Base-by-base conservation (phyloP, 2,113 vertebrate genomes). In the Paraplagusia blochii region DNA sequence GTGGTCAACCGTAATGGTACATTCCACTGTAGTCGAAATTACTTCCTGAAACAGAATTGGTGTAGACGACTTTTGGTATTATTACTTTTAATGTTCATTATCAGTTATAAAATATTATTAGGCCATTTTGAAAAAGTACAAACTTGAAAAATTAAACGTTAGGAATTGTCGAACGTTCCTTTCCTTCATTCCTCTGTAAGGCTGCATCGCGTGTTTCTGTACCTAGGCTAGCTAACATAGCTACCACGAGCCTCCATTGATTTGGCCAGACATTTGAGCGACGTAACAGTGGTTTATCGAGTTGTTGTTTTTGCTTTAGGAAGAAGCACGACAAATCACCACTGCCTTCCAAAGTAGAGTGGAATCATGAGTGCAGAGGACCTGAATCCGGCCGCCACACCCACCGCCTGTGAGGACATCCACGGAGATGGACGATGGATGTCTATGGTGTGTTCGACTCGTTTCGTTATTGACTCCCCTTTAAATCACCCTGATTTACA, bases 381-480 rank as follows among this genome's bases (percentile, higher is more conserved):
- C 22, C 60, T 63, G 60, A 96, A 96, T 67, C 93, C 93, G 16
- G 94, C 94, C 72, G 92, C 92, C 85, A 90, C 85, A 69, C 92
- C 94, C 67, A 91, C 90, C 17, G 79, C 91, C 13, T 86, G 90
- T 79, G 58, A 76, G 45, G 93, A 96, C 65, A 77, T 60, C 49
- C 92, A 95, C 44, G 94, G 94, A 69, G 94, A 96, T 68, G 92
- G 89, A 54, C 91, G 93, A 61, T 96, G 94, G 94, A 92, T 95
- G 84, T 94, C 93, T n/a, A 64, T 95, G 92, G 94, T 96, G 77
- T 86, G 91, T 86, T 40, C 4, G 11, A 40, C 22, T 29, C 22
- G 2, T 29, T 6, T 29, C 22, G 3, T 29, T 29, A 29, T 29
- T 29, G 22, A 29, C 22, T 29, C 2, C 22, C 22, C 22, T 29